Percentiles rank a stretch among this genome's conserved stretches.
These are phyloP conservation scores for Pterocles orientalis DNA, from an alignment of 2,113 vertebrate genomes.

Conservation along the genomic window DNA sequence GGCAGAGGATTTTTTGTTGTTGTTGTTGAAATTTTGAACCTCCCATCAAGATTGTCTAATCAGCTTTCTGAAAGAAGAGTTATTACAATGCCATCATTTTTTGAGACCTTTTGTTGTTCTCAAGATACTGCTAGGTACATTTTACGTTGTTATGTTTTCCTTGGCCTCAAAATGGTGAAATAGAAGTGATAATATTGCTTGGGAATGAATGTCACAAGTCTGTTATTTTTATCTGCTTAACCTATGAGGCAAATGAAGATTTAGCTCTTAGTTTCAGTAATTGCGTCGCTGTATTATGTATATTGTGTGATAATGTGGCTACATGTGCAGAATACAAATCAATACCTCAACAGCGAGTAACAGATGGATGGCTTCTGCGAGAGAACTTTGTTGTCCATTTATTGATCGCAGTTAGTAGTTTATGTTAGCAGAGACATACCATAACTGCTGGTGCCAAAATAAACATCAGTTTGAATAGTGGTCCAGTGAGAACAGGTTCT, in stretches of 20 bases:
- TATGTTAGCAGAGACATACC: conserved; percentile 32
- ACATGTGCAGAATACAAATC: conserved; percentile 38
- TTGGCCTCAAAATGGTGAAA: not conserved
- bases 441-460: conserved; percentile 27
- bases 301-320: conserved; percentile 36
- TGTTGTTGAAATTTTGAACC: conserved; percentile 59
- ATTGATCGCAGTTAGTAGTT: conserved; percentile 39
- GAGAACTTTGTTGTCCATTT: conserved; percentile 50
- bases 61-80: conserved; percentile 57
- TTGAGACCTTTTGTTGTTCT: conserved; percentile 22
- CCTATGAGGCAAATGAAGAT: not conserved
- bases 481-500: conserved; percentile 7
- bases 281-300: not conserved
- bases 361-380: conserved; percentile 36
- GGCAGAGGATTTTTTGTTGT: conserved; percentile 55
- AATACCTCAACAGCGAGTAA: conserved; percentile 27
- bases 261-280: conserved; percentile 26
- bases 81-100: conserved; percentile 45
- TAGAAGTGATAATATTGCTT: not conserved
- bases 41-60: conserved; percentile 66
- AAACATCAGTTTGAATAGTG: conserved; percentile 27
- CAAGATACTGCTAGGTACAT: not conserved
- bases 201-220: not conserved
- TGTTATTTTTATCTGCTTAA: conserved; percentile 1
- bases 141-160: not conserved